Conservation (phyloP, 2,113 vertebrate species). For the Gavialis gangeticus region DNA sequence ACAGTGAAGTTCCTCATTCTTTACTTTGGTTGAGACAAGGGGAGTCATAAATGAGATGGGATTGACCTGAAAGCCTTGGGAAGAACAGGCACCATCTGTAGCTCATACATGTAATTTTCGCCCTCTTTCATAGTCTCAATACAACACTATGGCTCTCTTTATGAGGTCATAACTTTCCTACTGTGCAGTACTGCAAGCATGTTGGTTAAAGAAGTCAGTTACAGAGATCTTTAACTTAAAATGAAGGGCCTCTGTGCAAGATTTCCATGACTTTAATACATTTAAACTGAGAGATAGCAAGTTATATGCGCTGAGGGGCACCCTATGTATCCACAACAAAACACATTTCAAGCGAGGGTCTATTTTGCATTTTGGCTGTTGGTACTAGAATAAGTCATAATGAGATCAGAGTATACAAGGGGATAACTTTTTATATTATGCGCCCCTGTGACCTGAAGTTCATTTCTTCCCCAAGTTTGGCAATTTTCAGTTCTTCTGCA, state of each 20-base stretch:
- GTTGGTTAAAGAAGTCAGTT: not conserved
- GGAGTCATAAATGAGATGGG: not conserved
- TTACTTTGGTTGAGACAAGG: not conserved
- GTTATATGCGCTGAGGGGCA: not conserved
- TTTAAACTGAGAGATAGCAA: not conserved
- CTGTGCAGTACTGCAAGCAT: not conserved
- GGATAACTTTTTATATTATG: not conserved
- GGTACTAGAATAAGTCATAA: not conserved
- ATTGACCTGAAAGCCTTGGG: not conserved
- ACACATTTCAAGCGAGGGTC: not conserved
- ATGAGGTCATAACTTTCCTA: not conserved
- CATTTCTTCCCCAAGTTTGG: not conserved
- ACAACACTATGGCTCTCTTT: not conserved
- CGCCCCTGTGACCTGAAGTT: not conserved
- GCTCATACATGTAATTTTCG: not conserved
- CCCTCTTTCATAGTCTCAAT: not conserved
- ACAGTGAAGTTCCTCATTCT: not conserved
- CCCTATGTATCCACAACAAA: not conserved
- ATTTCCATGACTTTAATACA: no score
- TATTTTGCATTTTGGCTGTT: not conserved
- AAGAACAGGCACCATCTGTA: not conserved
- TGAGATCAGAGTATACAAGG: not conserved
- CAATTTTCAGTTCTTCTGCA: not conserved
- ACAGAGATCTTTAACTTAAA: not conserved
- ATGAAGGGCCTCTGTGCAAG: no score